A percentile compares a stretch with the other conserved stretches of the same genome.
Evolutionary conservation across 2,113 vertebrate species (phyloP).

Genomic region (Pica pica): DNA sequence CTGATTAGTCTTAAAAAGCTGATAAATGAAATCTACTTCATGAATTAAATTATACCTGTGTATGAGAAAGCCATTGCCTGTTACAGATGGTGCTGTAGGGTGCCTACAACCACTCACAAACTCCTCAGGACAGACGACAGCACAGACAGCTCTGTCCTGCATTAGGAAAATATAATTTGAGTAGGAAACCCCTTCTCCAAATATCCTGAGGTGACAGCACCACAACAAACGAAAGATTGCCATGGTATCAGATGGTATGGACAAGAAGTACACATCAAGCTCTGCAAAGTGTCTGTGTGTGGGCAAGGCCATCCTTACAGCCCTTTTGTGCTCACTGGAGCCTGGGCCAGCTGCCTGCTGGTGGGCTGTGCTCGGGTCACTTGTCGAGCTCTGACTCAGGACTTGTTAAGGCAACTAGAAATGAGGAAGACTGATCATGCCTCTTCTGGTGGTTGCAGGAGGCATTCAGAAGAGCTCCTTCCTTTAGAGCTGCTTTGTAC

Average conservation of each 20-base stretch:
- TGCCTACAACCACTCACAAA: neutral
- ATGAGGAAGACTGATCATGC: neutral
- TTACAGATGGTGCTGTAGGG: neutral
- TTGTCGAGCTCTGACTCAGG: rapidly evolving
- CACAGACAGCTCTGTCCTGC: neutral
- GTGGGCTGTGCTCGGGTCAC: neutral
- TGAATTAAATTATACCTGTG: slow-evolving; percentile 42
- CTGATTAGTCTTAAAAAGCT: slow-evolving; percentile 44
- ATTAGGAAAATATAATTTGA: neutral
- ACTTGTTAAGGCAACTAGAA: neutral
- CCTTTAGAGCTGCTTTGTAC: neutral
- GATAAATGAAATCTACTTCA: slow-evolving; percentile 49
- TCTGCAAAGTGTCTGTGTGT: neutral
- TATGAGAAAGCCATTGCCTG: slow-evolving; percentile 5
- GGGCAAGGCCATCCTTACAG: neutral
- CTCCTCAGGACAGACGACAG: neutral
- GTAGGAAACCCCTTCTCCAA: neutral
- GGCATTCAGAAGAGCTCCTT: neutral
- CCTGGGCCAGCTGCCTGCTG: neutral
- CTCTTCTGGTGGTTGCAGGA: neutral
- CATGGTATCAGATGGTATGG: neutral
- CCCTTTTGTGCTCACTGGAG: neutral
- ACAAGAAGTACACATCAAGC: neutral
- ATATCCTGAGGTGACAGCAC: neutral
- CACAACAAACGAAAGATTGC: neutral